Evolutionary conservation across 2,113 vertebrate genomes (phyloP), one percentile per base, ranked within the genome.

Genomic region (Macaca nemestrina): DNA sequence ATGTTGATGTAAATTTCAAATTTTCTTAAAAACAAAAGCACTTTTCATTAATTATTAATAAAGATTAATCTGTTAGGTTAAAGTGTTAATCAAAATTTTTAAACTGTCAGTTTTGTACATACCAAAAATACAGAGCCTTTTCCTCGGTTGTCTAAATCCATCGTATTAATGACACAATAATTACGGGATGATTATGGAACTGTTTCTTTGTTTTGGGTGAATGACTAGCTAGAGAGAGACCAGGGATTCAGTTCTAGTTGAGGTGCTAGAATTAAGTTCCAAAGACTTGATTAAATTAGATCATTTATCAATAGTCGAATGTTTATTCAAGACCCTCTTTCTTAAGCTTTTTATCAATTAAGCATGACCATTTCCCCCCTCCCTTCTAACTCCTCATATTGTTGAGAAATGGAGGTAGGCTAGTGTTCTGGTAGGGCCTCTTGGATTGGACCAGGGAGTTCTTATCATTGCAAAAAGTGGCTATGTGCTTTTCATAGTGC

Each of bases 11-110:
- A 83, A 87, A 93, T 84, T 94, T 87, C 12, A 83, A 52, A 92
- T 22, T 89, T 95, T 67, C 20, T 50, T 45, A 92, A 92, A 25
- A 91, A 55, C 81, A 6, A 89, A 61, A 50, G 13, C 18, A 27
- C 45, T 94, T 97, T 73, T 8, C 35, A 48, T 83, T 90, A 85
- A 93, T 75, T 10, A 80, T 90, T 93, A 83, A 23, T 83, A 94
- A 50, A 93, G n/a, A 50, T 81, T 95, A 85, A 81, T 40, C 35
- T 70, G 75, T 76, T 93, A 72, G 7, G 1, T 61, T 68, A 88
- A 88, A 76, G 18, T 78, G 8, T 90, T 94, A 76, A 75, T 79
- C 35, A 80, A 80, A 30, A 78, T 78, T 96, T 96, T 92, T 84
- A 59, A 93, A 61, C n/a, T 88, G 23, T 96, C 48, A 57, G 14